A percentile compares a stretch with the other conserved stretches of the same genome.
Conservation (phyloP, 2,797 vertebrate genomes). For the Xiphorhynchus erythropygius region DNA sequence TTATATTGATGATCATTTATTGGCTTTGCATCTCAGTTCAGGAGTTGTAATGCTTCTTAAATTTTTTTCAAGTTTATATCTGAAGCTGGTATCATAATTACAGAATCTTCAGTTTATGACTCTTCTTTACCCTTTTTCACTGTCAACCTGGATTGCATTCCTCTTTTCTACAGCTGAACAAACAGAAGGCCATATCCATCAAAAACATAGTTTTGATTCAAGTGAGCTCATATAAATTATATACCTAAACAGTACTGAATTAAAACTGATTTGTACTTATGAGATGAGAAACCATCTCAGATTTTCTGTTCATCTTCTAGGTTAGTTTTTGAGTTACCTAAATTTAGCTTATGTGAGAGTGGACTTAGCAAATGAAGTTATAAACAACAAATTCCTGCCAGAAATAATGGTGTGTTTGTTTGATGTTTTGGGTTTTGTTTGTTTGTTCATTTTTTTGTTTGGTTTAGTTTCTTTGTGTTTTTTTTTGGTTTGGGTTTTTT, state of each 20-base stretch:
- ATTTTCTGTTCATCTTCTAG: background rate
- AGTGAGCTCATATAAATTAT: background rate
- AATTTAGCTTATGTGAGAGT: background rate
- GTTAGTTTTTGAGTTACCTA: background rate
- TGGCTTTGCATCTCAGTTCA: background rate
- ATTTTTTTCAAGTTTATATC: background rate
- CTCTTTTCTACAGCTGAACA: slow-evolving; percentile 44
- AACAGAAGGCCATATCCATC: slow-evolving; percentile 52
- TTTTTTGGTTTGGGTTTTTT: background rate
- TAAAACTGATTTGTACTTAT: background rate
- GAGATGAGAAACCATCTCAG: background rate
- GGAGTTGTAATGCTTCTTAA: background rate
- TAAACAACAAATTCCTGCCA: background rate
- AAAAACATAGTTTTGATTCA: slow-evolving; percentile 8
- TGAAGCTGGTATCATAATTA: background rate
- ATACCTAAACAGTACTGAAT: background rate
- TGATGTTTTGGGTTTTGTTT: background rate
- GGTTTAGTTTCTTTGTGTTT: background rate
- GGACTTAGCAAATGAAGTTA: background rate
- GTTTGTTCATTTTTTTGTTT: background rate
- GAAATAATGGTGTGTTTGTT: background rate
- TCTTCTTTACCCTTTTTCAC: background rate
- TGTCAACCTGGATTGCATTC: slow-evolving; percentile 7
- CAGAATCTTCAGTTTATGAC: background rate
- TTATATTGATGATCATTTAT: slow-evolving; percentile 10